phyloP scores from a whole-genome alignment of 2,113 vertebrate genomes.

The Centropristis striata region DNA sequence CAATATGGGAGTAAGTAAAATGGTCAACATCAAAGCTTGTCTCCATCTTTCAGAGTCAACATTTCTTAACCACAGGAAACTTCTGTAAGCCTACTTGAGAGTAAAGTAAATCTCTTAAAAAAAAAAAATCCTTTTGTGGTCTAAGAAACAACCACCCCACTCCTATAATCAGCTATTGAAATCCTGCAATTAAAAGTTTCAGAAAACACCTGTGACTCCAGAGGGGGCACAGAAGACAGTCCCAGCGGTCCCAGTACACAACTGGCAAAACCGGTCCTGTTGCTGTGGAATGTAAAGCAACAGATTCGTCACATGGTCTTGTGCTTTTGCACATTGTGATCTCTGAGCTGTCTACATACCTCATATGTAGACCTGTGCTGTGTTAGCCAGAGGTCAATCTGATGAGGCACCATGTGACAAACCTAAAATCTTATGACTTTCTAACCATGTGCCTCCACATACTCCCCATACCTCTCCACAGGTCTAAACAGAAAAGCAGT shows the following conservation, averaged over 20 bases:
- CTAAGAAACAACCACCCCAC: not conserved
- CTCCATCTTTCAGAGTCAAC: not conserved
- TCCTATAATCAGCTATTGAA: not conserved
- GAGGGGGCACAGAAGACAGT: not conserved
- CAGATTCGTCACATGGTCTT: conserved; percentile 42
- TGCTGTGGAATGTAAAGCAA: conserved; percentile 53
- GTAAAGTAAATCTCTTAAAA: not conserved
- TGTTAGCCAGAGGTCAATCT: conserved; percentile 35
- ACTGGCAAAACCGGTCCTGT: conserved; percentile 71
- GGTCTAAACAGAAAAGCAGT: conserved; percentile 62
- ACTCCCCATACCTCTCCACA: conserved; percentile 35
- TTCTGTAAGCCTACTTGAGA: no score
- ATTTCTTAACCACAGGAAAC: not conserved
- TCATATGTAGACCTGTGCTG: conserved; percentile 5
- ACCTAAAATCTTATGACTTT: conserved; percentile 34
- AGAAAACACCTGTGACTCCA: not conserved
- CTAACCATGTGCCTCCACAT: not conserved
- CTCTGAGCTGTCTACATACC: conserved; percentile 52
- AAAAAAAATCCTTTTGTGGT: not conserved
- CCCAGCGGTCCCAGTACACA: not conserved
- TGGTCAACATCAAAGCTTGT: not conserved
- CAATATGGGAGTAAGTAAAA: conserved; percentile 48
- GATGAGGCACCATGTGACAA: conserved; percentile 50
- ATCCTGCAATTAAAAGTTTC: not conserved
- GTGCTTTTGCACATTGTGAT: conserved; percentile 21